Evolutionary conservation across 92 coral and sea anemone genomes (phyloP).

Genomic region (Zoanthus sociatus): DNA sequence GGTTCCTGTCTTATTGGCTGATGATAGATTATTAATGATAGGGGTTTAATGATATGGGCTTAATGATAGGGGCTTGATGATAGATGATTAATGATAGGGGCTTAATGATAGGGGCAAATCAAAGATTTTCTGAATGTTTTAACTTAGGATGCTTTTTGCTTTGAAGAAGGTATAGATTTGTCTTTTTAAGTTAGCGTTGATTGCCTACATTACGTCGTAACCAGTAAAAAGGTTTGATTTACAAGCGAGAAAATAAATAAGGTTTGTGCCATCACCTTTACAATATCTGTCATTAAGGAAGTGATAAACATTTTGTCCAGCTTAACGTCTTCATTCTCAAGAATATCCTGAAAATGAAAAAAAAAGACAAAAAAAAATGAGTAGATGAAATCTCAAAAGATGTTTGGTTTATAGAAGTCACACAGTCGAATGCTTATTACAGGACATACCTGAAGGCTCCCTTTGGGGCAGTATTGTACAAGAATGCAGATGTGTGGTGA

Average conservation of each 20-base stretch:
- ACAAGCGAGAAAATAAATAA: neutral
- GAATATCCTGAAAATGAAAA: slow-evolving; percentile 73
- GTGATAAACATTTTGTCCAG: slow-evolving; percentile 94
- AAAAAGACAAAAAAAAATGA: neutral
- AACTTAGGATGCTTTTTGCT: too few species aligned
- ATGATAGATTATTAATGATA: too few species aligned
- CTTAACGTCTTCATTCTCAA: slow-evolving; percentile 93
- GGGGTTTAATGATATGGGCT: too few species aligned
- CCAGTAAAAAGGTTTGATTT: too few species aligned
- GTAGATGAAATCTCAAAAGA: neutral
- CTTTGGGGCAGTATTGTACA: slow-evolving; percentile 93
- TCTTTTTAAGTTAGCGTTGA: too few species aligned
- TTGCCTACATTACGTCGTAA: too few species aligned
- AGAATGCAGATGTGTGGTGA: slow-evolving; percentile 80
- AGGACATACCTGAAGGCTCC: slow-evolving; percentile 87
- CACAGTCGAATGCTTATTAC: neutral
- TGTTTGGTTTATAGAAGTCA: neutral
- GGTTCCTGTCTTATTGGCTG: too few species aligned
- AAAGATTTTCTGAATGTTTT: too few species aligned
- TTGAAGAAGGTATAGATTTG: too few species aligned
- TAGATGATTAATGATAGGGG: too few species aligned
- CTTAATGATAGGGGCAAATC: too few species aligned
- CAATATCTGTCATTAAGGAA: slow-evolving; percentile 88
- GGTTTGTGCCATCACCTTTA: slow-evolving; percentile 70
- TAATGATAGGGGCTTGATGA: too few species aligned